These are phyloP conservation scores for Cyprinus carpio DNA, from an alignment of 2,113 vertebrate genomes.

Conservation along the genomic window DNA sequence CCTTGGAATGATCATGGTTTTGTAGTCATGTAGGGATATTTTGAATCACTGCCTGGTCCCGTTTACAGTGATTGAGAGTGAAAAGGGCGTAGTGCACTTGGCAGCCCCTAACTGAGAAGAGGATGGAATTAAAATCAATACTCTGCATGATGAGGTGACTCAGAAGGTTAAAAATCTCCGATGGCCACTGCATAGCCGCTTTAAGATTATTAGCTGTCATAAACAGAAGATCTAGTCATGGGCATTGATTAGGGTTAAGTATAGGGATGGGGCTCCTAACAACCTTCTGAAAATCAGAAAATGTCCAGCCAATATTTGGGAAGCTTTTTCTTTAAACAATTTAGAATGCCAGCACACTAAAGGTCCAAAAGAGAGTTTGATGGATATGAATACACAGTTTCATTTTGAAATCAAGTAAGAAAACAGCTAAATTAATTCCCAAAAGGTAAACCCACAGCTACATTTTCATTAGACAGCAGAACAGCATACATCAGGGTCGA, in stretches of 20 bases:
- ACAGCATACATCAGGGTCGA: neutral
- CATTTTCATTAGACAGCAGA: neutral
- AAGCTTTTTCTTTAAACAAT: neutral
- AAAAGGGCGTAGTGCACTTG: slow-evolving; percentile 50
- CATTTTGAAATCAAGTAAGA: neutral
- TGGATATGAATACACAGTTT: neutral
- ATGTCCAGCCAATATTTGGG: neutral
- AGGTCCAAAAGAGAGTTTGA: neutral
- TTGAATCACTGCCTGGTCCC: slow-evolving; percentile 28
- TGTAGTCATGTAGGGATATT: slow-evolving; percentile 8
- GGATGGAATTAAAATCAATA: slow-evolving; percentile 64
- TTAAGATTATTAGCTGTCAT: slow-evolving; percentile 35
- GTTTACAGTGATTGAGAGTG: slow-evolving; percentile 58
- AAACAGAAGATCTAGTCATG: neutral
- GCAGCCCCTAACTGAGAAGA: slow-evolving; percentile 50
- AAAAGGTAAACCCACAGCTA: neutral
- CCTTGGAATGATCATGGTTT: neutral
- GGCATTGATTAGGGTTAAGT: neutral
- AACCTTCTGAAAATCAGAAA: neutral
- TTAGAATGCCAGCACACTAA: neutral
- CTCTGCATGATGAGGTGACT: slow-evolving; percentile 57
- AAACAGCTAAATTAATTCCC: neutral
- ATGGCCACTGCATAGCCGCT: neutral
- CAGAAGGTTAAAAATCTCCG: slow-evolving; percentile 55
- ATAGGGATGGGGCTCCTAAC: neutral